These are phyloP conservation scores for Callospermophilus lateralis DNA, from an alignment of 2,113 vertebrate genomes.

Conservation along the genomic window DNA sequence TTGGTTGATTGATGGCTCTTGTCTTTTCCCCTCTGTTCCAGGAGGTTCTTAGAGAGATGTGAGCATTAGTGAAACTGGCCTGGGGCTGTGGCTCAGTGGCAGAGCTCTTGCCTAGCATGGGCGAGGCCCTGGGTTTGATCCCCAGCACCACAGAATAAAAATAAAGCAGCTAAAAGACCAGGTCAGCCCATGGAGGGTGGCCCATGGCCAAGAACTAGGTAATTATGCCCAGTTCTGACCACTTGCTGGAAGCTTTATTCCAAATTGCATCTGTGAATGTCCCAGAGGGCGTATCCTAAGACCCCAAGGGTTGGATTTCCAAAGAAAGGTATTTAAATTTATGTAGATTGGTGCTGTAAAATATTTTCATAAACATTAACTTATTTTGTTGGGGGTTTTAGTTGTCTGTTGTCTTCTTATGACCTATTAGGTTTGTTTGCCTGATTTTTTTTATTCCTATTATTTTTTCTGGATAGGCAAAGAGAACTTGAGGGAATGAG, in stretches of 20 bases:
- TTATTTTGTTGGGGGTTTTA: slow-evolving; percentile 82
- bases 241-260: neutral
- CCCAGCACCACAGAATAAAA: neutral
- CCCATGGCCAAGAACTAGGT: rapidly evolving
- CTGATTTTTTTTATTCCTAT: neutral
- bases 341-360: slow-evolving; percentile 83
- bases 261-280: neutral
- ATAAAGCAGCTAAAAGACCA: neutral
- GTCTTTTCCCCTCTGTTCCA: neutral
- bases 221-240: neutral
- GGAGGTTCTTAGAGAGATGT: neutral
- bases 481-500: neutral
- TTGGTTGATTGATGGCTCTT: neutral
- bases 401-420: slow-evolving; percentile 64
- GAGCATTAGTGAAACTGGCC: neutral
- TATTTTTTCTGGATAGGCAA: neutral
- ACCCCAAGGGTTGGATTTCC: slow-evolving; percentile 74
- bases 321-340: slow-evolving; percentile 81
- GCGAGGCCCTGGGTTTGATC: neutral
- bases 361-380: slow-evolving; percentile 81
- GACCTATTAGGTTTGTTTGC: slow-evolving; percentile 11
- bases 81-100: neutral
- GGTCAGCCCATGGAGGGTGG: neutral
- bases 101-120: neutral
- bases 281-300: neutral